Evolutionary conservation across 2,888 invertebrate species (phyloP), one percentile per base, ranked within the genome.

Genomic region (Girardia tigrina): DNA sequence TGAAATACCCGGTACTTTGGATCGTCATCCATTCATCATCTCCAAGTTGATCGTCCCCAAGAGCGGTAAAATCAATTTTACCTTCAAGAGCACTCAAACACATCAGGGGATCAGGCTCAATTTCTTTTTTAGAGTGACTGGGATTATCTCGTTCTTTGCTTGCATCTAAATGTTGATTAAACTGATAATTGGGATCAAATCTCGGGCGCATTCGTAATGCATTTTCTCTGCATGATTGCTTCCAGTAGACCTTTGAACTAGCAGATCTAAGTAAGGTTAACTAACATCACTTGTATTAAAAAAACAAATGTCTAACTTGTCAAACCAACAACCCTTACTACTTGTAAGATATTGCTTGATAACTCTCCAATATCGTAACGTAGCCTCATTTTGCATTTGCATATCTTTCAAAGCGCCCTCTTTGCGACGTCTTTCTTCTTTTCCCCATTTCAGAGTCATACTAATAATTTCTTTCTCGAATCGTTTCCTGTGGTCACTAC

Each of bases 161-260:
- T 8, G 88, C 88, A 78, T 88, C 87, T 23, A 84, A 85, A 79
- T 88, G 88, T 16, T 82, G 83, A 78, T 87, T 87, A 79, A 87
- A 88, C 80, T 86, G 86, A 70, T 86, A 82, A 80, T 87, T 87
- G 0, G 87, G 87, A 27, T 85, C 81, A 76, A 88, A 82, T 80
- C 88, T 88, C 12, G 88, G 85, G 26, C 88, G 84, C 88, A 88
- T 89, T 42, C 88, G 83, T 0, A 86, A 86, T 71, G 86, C 85
- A 80, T 88, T 88, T 81, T 89, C 88, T 78, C 88, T 87, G 69
- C 86, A 86, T 0, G 88, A 88, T 36, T 88, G 81, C 78, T 87
- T 88, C 88, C 88, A 88, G 70, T 77, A 36, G 16, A 16, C 16
- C 36, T 36, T 36, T 36, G 8, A 16, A 12, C 8, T 12, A 36